Conservation (phyloP, 35 echinoderm and acorn worm genomes). For the Apostichopus japonicus region DNA sequence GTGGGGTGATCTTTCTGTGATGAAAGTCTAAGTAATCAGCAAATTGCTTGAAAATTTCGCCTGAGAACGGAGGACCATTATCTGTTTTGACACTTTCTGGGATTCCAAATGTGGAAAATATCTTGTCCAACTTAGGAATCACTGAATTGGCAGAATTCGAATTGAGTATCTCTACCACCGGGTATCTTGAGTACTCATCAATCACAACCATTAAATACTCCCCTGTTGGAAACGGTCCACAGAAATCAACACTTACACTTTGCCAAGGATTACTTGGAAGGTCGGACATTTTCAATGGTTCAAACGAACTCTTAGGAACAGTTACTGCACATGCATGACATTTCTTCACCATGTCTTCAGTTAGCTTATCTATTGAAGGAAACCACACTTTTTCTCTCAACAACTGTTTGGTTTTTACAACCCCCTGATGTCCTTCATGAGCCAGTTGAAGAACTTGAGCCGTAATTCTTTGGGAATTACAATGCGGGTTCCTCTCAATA, state of each 20-base stretch:
- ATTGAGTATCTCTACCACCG: conserved; percentile 47
- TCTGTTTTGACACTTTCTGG: too few relatives aligned
- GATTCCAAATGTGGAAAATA: too few relatives aligned
- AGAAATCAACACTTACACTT: conserved; percentile 70
- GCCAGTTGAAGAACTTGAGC: not conserved
- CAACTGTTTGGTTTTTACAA: conserved; percentile 44
- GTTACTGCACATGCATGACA: conserved; percentile 29
- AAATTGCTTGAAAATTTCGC: too few relatives aligned
- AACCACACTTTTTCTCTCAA: conserved; percentile 66
- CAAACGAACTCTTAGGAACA: not conserved
- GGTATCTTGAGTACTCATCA: conserved; percentile 78
- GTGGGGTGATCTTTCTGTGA: too few relatives aligned
- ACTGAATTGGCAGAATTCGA: too few relatives aligned
- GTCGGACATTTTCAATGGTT: conserved; percentile 55
- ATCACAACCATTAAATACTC: conserved; percentile 73
- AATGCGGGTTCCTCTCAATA: conserved; percentile 16
- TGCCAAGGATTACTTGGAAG: conserved; percentile 54
- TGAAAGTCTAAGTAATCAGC: too few relatives aligned
- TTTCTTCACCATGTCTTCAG: not conserved
- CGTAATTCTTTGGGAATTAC: not conserved
- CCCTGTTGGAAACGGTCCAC: conserved; percentile 66
- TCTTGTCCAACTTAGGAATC: too few relatives aligned
- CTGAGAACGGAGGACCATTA: too few relatives aligned
- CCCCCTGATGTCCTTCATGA: conserved; percentile 62
- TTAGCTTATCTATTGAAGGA: conserved; percentile 32